Evolutionary conservation across 2,797 vertebrate genomes (phyloP).

Genomic region (Halcyon leucocephala): DNA sequence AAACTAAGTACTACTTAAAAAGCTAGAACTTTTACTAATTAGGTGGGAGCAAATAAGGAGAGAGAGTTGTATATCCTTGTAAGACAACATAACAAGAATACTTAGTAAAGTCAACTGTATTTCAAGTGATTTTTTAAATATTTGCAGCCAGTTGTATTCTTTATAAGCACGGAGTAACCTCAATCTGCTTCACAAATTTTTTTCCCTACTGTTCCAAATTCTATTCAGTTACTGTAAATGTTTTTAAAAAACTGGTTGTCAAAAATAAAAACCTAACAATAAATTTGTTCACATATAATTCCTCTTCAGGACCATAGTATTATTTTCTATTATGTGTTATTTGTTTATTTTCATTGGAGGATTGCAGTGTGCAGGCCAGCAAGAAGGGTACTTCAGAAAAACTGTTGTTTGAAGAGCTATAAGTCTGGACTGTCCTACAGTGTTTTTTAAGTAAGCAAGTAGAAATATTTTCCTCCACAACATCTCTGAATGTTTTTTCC

Average conservation of each 20-base stretch:
- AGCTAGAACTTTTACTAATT: background rate
- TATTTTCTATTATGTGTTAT: background rate
- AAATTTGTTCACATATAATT: background rate
- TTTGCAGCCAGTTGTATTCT: background rate
- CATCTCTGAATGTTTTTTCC: background rate
- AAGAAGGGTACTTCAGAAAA: background rate
- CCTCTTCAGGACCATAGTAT: background rate
- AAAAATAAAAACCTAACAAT: background rate
- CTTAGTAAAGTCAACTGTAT: background rate
- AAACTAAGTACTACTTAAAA: background rate
- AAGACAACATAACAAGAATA: background rate
- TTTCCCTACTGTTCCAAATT: background rate
- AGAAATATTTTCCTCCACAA: background rate
- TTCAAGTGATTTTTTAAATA: background rate
- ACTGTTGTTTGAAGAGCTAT: background rate
- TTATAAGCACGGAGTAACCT: background rate
- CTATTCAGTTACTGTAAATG: background rate
- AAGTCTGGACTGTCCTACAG: background rate
- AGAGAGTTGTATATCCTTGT: background rate
- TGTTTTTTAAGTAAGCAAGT: background rate
- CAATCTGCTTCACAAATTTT: background rate
- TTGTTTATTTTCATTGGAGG: background rate
- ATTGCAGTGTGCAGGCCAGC: background rate
- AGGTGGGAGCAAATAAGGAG: background rate
- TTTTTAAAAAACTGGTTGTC: background rate